Percentiles rank a stretch among this genome's conserved stretches.
Evolutionary conservation across 1,140 invertebrate species (phyloP).

Genomic region (Zaprionus nigranus): DNA sequence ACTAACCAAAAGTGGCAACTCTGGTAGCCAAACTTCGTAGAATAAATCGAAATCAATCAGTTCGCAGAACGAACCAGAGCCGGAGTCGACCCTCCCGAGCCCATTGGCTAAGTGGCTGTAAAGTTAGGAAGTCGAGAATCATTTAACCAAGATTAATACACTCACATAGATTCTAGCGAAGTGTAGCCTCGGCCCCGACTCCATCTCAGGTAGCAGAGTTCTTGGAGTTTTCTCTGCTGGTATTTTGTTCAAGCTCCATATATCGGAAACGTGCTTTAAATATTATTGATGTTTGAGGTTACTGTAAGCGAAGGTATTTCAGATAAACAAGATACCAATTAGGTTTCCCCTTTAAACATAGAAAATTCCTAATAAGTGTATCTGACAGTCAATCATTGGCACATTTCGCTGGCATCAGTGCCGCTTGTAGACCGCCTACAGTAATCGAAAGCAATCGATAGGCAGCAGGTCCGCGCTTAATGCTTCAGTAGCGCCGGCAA

Average conservation of each 20-base stretch:
- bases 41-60: constrained; percentile 53
- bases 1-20: constrained; percentile 36
- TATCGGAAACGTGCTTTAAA: constrained; percentile 14
- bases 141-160: constrained; percentile 27
- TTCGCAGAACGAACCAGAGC: constrained; percentile 33
- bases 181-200: background rate
- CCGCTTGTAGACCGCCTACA: background rate
- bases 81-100: background rate
- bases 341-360: background rate
- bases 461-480: background rate
- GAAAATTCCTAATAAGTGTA: background rate
- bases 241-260: background rate
- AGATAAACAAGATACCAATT: background rate
- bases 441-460: constrained; percentile 12
- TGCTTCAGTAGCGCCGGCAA: background rate
- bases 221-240: background rate
- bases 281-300: background rate
- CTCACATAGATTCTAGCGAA: constrained; percentile 17
- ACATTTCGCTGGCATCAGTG: background rate
- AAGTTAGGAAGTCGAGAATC: constrained; percentile 29
- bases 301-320: no score
- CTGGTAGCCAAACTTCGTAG: constrained; percentile 51
- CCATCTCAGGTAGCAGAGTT: background rate
- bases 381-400: background rate
- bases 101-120: constrained; percentile 24